Evolutionary conservation across 2,888 invertebrate genomes (phyloP).

Genomic region (Drosophila prostipennis): DNA sequence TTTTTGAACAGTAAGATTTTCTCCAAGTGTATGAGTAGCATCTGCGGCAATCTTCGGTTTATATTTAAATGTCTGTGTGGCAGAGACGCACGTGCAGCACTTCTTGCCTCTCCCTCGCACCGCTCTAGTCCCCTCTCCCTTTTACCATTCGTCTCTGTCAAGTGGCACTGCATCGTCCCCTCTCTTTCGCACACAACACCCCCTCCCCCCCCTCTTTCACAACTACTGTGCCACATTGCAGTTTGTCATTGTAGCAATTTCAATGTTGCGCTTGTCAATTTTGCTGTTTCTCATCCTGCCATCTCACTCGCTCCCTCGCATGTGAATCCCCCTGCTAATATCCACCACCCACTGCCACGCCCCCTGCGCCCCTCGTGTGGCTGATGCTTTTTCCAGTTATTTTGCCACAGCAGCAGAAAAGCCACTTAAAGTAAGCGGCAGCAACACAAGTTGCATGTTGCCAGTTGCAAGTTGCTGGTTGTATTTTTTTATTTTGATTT

Average conservation of each 20-base stretch:
- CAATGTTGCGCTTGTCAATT: conserved; percentile 79
- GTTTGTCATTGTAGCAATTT: conserved; percentile 79
- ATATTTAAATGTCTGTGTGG: conserved; percentile 75
- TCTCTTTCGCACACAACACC: neutral
- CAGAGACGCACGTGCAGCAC: conserved; percentile 74
- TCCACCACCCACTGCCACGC: conserved; percentile 8
- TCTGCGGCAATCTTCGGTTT: conserved; percentile 78
- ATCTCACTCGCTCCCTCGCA: conserved; percentile 9
- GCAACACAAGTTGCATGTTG: conserved; percentile 40
- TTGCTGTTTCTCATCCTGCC: conserved; percentile 50
- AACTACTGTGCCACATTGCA: conserved; percentile 45
- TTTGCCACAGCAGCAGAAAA: conserved; percentile 45
- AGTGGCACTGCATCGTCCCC: conserved; percentile 60
- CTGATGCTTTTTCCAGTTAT: conserved; percentile 47
- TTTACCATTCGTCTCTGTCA: conserved; percentile 75
- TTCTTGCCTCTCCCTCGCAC: conserved; percentile 3
- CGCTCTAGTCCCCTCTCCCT: neutral
- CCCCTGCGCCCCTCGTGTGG: neutral
- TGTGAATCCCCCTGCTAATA: conserved; percentile 25
- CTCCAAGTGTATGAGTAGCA: conserved; percentile 52
- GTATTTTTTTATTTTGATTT: conserved; percentile 12
- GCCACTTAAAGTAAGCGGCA: conserved; percentile 51
- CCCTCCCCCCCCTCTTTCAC: neutral
- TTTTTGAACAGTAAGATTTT: neutral
- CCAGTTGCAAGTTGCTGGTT: conserved; percentile 22